Percentiles rank a stretch among this genome's conserved stretches.
phyloP scores from a whole-genome alignment of 1,140 invertebrate species.

The Teleogryllus occipitalis region DNA sequence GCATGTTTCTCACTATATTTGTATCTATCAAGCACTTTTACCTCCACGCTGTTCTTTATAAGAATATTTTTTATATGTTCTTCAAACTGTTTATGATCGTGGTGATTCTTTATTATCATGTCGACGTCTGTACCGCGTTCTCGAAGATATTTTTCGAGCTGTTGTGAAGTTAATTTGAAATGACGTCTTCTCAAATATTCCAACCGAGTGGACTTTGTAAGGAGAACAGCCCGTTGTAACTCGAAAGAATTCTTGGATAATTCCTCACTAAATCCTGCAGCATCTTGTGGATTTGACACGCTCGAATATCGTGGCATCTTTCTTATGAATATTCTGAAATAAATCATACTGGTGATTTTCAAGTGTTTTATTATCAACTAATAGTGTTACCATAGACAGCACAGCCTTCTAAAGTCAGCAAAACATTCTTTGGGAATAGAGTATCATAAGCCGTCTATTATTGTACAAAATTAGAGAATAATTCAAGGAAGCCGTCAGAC shows the following conservation, averaged over 20 bases:
- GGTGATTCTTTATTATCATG: background rate
- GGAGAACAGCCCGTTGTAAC: background rate
- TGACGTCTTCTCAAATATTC: background rate
- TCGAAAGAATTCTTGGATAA: background rate
- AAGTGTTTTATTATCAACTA: too few species aligned
- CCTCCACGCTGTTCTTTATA: background rate
- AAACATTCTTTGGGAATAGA: too few species aligned
- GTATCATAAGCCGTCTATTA: too few species aligned
- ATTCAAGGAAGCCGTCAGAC: too few species aligned
- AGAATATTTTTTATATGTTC: background rate
- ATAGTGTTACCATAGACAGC: too few species aligned
- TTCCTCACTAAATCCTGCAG: too few species aligned
- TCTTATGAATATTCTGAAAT: too few species aligned
- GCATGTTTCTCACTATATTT: background rate
- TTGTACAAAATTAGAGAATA: too few species aligned
- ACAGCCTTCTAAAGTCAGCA: too few species aligned
- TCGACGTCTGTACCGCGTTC: background rate
- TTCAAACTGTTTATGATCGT: background rate
- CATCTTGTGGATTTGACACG: too few species aligned
- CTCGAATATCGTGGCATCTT: too few species aligned
- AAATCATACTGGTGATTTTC: too few species aligned
- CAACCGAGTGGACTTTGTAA: background rate
- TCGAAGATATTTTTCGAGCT: background rate
- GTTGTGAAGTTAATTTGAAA: background rate
- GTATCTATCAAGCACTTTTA: background rate